Conservation (phyloP, 37 sponge, comb jelly and placozoan genomes). For the Ephydatia muelleri region DNA sequence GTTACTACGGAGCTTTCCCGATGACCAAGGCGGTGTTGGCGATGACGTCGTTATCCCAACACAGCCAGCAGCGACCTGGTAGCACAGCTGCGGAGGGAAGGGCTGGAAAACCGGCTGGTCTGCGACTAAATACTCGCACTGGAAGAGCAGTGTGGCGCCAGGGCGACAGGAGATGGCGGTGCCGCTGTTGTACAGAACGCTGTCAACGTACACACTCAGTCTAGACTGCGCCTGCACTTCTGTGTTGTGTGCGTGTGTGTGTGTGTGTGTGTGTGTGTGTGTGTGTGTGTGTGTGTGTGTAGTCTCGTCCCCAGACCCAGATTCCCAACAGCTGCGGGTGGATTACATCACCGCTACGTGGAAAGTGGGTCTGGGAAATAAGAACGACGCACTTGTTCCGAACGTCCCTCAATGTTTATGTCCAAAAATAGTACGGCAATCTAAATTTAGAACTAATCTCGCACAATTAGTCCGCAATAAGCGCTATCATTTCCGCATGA, state of each 20-base stretch:
- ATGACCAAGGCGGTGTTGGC: neutral
- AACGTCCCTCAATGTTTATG: no score
- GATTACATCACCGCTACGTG: no score
- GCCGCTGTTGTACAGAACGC: neutral
- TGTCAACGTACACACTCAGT: neutral
- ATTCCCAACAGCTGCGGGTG: no score
- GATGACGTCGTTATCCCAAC: neutral
- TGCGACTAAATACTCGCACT: slow-evolving; percentile 60
- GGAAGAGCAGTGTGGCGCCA: slow-evolving; percentile 20
- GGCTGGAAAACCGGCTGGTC: slow-evolving; percentile 58
- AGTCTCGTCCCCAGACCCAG: no score
- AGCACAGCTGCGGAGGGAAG: neutral
- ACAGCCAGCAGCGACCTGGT: neutral
- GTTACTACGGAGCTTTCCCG: neutral
- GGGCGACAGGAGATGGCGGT: neutral
- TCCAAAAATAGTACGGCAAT: no score
- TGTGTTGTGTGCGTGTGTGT: neutral
- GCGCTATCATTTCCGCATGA: no score
- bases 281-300: slow-evolving; percentile 9
- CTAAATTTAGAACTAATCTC: no score
- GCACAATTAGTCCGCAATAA: no score
- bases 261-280: neutral
- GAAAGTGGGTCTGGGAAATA: no score
- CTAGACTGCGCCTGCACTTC: neutral
- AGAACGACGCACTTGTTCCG: no score